Conservation (phyloP, 2,797 vertebrate species). For the Sebastes reedi region DNA sequence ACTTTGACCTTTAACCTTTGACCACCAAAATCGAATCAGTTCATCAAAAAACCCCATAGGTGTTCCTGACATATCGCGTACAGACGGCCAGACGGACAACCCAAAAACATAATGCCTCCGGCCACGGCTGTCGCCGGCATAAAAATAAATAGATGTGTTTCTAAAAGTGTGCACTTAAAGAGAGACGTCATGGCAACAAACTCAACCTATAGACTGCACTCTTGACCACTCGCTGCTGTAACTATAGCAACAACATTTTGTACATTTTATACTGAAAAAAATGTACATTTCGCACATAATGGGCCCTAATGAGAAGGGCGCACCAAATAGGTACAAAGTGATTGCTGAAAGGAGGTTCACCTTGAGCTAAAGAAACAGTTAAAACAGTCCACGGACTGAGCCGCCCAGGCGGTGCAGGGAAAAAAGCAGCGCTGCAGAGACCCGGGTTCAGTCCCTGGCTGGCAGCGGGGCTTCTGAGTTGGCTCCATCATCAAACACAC, state of each 20-base stretch:
- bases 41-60: too few species aligned
- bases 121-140: too few species aligned
- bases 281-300: neutral
- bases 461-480: neutral
- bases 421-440: neutral
- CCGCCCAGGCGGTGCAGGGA: neutral
- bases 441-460: neutral
- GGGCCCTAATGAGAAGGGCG: neutral
- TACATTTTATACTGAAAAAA: too few species aligned
- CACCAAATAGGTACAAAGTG: neutral
- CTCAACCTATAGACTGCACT: neutral
- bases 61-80: too few species aligned
- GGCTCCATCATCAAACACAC: conserved; percentile 15
- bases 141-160: neutral
- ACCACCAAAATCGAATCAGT: too few species aligned
- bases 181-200: neutral
- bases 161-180: neutral
- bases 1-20: too few species aligned
- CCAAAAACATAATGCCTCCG: too few species aligned
- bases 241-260: conserved; percentile 40
- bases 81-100: too few species aligned
- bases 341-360: neutral
- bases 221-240: conserved; percentile 21
- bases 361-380: neutral
- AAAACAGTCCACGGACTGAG: neutral